These are phyloP conservation scores for Enteromius treurensis DNA, from an alignment of 2,797 vertebrate genomes.

Conservation along the genomic window DNA sequence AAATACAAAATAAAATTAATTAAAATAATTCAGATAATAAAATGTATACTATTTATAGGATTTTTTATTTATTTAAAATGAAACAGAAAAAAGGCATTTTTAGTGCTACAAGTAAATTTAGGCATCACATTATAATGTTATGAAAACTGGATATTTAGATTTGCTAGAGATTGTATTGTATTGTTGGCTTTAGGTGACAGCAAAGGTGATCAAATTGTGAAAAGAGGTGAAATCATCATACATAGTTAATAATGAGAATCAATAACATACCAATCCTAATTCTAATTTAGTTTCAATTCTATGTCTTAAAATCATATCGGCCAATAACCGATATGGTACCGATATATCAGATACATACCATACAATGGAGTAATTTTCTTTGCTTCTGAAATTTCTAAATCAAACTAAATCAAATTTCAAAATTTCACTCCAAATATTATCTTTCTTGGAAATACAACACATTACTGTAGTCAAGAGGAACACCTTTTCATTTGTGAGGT, in stretches of 20 bases:
- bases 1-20: background rate
- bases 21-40: background rate
- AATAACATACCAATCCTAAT: background rate
- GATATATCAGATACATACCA: background rate
- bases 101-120: background rate
- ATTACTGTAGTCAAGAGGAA: background rate
- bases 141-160: background rate
- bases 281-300: background rate
- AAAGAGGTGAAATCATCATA: background rate
- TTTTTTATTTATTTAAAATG: background rate
- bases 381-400: background rate
- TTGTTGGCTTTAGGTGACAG: background rate
- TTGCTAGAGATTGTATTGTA: background rate
- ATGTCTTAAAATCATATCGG: background rate
- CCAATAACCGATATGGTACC: background rate
- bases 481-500: background rate
- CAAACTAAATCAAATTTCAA: background rate
- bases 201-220: background rate
- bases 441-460: background rate
- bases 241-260: background rate
- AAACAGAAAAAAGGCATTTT: background rate
- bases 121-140: background rate
- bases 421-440: background rate
- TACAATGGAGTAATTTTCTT: background rate
- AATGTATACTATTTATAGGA: background rate